A percentile compares a stretch with the other conserved stretches of the same genome.
phyloP scores from a whole-genome alignment of 2,113 vertebrate genomes.

The Rhombomys opimus region DNA sequence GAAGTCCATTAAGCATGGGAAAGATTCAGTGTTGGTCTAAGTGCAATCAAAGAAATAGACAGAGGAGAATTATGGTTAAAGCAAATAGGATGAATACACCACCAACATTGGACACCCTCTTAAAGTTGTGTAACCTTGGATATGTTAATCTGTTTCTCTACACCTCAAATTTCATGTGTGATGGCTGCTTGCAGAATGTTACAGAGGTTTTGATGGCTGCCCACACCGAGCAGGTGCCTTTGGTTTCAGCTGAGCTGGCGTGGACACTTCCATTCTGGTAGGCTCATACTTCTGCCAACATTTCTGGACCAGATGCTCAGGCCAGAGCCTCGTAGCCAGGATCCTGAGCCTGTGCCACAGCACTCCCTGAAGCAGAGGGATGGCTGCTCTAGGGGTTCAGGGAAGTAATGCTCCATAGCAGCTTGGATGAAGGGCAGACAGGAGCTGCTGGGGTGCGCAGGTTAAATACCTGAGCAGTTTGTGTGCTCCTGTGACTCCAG shows the following conservation, averaged over 20 bases:
- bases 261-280: not conserved
- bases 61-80: not conserved
- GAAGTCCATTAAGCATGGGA: not conserved
- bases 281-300: not conserved
- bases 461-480: not conserved
- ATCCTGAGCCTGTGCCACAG: not conserved
- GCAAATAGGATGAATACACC: not conserved
- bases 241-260: not conserved
- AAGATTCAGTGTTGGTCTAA: not conserved
- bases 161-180: not conserved
- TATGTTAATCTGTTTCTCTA: not conserved
- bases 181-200: not conserved
- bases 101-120: not conserved
- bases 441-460: not conserved
- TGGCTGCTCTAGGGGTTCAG: not conserved
- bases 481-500: not conserved
- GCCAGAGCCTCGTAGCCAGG: not conserved
- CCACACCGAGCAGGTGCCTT: not conserved
- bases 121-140: not conserved
- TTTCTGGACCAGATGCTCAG: not conserved
- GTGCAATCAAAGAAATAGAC: not conserved
- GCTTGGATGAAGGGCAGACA: no score
- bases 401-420: not conserved
- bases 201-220: not conserved
- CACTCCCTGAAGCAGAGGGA: not conserved